Base-by-base conservation (phyloP, 2,888 invertebrate species). In the Drosophila barbarae region DNA sequence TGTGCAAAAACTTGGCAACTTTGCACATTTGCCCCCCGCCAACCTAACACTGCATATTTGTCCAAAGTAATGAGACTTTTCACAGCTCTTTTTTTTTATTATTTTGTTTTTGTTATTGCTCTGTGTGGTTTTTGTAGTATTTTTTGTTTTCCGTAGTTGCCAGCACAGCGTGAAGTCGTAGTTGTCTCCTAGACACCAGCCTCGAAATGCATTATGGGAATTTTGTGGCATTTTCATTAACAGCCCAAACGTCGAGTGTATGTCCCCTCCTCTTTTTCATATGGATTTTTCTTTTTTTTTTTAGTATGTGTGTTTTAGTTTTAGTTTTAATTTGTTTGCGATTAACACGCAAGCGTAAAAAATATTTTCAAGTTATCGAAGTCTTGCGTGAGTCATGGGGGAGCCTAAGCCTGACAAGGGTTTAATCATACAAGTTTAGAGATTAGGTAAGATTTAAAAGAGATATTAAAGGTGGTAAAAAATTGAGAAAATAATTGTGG, bases 201-300 rank as follows among this genome's bases (percentile, higher is more conserved):
- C 73, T 61, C 71, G 67, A 76, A 84, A 76, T 86, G 72, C 84
- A 86, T 78, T 84, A 84, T 84, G 84, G 84, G 84, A 84, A 84
- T 77, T 86, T 77, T 85, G 84, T 86, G 84, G 84, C 86, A 84
- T 86, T 84, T 86, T 86, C 85, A 86, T 85, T 78, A 84, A 86
- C 81, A 86, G 76, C 26, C 35, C 35, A 36, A 26, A 73, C 35
- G 34, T 21, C 57, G 38, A 50, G 23, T 18, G 28, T 26, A n/a
- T 47, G 51, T 44, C 23, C 30, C 26, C 34, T 28, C 42, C 28
- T 18, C 26, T 15, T 36, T 47, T 49, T 44, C 61, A 50, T 44
- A 35, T 50, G 46, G 38, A 30, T 30, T 52, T 30, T 60, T 28
- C 1, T 18, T 51, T 30, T 54, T 28, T 18, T 9, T 15, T 38